Evolutionary conservation across 2,797 vertebrate genomes (phyloP).

Genomic region (Crypturellus tataupa): DNA sequence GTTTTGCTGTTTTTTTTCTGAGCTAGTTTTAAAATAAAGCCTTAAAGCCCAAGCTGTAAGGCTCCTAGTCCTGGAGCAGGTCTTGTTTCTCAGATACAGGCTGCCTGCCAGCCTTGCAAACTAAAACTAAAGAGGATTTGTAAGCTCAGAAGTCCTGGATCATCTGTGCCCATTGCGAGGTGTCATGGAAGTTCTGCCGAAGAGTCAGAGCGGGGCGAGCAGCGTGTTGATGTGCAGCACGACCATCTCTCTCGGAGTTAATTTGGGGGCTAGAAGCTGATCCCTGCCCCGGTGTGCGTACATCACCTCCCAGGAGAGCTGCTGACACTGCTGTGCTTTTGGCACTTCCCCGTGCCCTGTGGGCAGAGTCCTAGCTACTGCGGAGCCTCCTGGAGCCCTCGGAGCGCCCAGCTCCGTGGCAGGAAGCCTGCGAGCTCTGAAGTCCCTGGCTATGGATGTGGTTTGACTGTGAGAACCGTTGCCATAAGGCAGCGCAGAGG

Average conservation of each 20-base stretch:
- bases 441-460: not conserved
- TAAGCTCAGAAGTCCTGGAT: not conserved
- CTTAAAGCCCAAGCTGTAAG: not conserved
- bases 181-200: not conserved
- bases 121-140: not conserved
- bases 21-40: conserved; percentile 14
- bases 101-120: not conserved
- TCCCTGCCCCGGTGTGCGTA: not conserved
- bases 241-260: not conserved
- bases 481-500: not conserved
- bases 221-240: not conserved
- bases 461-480: conserved; percentile 8
- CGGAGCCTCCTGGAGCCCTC: not conserved
- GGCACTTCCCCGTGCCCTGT: not conserved
- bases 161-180: not conserved
- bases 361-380: not conserved
- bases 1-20: not conserved
- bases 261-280: not conserved
- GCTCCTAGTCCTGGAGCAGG: not conserved
- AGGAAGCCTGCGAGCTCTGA: not conserved
- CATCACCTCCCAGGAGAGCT: not conserved
- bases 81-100: not conserved
- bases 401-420: not conserved
- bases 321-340: not conserved
- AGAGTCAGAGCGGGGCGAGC: not conserved